These are phyloP conservation scores for Otolemur garnettii DNA, from an alignment of 2,113 vertebrate genomes.

Conservation along the genomic window DNA sequence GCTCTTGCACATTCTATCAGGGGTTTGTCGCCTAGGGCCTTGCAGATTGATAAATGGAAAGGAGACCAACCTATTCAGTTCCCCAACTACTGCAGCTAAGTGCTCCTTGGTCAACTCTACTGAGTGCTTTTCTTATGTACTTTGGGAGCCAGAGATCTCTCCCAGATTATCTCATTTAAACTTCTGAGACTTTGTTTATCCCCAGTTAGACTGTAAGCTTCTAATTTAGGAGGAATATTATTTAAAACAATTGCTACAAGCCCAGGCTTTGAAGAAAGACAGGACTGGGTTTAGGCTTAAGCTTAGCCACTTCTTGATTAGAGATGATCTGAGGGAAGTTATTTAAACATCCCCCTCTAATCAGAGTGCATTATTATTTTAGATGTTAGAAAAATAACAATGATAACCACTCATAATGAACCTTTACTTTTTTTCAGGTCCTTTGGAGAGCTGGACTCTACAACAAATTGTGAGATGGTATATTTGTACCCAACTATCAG, in stretches of 20 bases:
- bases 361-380: background rate
- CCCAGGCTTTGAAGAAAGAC: background rate
- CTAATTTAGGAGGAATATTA: background rate
- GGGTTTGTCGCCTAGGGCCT: no score
- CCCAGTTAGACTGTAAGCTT: background rate
- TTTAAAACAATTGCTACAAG: background rate
- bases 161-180: background rate
- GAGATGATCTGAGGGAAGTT: background rate
- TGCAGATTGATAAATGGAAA: background rate
- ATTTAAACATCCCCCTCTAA: background rate
- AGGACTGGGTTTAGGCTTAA: background rate
- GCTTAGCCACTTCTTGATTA: background rate
- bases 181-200: background rate
- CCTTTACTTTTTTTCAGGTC: background rate
- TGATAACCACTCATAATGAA: background rate
- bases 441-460: background rate
- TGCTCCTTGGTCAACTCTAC: background rate
- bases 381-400: background rate
- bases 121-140: background rate
- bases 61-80: rapidly evolving
- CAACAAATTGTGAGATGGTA: background rate
- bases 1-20: background rate
- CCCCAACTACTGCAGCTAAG: background rate
- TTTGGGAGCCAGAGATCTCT: background rate
- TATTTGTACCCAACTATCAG: background rate